Conservation (phyloP, 2,113 vertebrate species). For the Anas platyrhynchos region DNA sequence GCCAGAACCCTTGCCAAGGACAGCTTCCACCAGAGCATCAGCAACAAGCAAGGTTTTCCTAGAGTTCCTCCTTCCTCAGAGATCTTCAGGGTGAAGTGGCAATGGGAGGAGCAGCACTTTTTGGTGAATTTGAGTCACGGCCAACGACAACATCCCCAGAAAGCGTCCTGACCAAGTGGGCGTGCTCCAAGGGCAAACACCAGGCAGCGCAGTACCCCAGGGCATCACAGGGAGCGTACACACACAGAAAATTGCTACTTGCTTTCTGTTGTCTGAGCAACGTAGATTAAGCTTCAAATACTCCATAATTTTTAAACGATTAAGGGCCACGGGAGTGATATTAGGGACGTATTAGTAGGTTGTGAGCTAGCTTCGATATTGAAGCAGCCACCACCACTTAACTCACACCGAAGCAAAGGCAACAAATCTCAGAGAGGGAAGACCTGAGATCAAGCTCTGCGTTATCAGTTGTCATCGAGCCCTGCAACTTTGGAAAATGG, state of each 20-base stretch:
- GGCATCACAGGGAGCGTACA: neutral
- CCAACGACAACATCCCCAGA: neutral
- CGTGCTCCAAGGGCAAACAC: neutral
- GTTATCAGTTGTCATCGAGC: slow-evolving; percentile 1
- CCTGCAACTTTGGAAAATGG: neutral
- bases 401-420: neutral
- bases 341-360: neutral
- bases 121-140: neutral
- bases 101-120: neutral
- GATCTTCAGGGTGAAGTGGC: neutral
- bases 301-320: neutral
- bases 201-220: neutral
- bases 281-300: neutral
- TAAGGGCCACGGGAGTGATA: neutral
- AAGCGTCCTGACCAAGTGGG: neutral
- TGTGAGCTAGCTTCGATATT: neutral
- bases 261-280: slow-evolving; percentile 5
- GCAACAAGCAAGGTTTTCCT: neutral
- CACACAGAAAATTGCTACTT: neutral
- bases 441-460: slow-evolving; percentile 6
- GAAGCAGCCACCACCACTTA: neutral
- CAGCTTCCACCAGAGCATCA: neutral
- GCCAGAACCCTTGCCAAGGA: neutral
- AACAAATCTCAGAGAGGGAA: neutral
- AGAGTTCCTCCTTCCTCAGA: neutral